Evolutionary conservation across 1,140 invertebrate genomes (phyloP).

Genomic region (Hylaeus volcanicus): DNA sequence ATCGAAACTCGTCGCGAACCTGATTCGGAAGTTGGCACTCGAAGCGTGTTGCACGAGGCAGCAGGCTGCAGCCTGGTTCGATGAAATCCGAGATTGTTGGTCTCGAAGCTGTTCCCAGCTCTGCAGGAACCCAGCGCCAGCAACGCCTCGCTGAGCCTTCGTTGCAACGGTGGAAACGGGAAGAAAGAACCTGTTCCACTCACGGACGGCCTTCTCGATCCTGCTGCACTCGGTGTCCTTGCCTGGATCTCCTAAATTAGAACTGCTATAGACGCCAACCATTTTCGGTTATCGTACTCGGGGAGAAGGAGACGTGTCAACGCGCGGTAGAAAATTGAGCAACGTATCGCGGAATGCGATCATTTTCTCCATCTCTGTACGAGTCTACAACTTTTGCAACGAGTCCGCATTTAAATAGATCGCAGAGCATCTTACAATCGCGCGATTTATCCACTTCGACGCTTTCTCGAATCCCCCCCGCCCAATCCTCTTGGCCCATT

Average conservation of each 20-base stretch:
- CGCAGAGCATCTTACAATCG: no score
- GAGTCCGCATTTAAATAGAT: neutral
- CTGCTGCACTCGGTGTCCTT: slow-evolving; percentile 87
- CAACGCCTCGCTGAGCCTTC: slow-evolving; percentile 85
- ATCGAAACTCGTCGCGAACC: slow-evolving; percentile 53
- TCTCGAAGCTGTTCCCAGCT: slow-evolving; percentile 66
- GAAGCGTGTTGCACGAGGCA: slow-evolving; percentile 78
- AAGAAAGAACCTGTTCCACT: slow-evolving; percentile 81
- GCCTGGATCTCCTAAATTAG: slow-evolving; percentile 85
- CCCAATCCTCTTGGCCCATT: neutral
- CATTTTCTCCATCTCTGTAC: no score
- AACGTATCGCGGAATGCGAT: neutral
- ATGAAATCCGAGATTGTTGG: slow-evolving; percentile 70
- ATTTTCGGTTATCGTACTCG: neutral
- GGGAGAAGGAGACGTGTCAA: neutral
- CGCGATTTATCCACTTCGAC: no score
- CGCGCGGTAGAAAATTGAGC: no score
- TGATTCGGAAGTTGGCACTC: slow-evolving; percentile 75
- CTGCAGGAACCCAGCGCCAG: slow-evolving; percentile 76
- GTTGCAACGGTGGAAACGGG: slow-evolving; percentile 82
- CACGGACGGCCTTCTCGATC: slow-evolving; percentile 86
- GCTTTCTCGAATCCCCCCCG: no score
- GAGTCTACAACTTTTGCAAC: no score
- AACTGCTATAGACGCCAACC: slow-evolving; percentile 20
- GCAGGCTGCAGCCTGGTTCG: slow-evolving; percentile 73